Percentiles rank a stretch among this genome's conserved stretches.
phyloP scores from a whole-genome alignment of 2,797 vertebrate species.

The Phataginus tetradactyla region DNA sequence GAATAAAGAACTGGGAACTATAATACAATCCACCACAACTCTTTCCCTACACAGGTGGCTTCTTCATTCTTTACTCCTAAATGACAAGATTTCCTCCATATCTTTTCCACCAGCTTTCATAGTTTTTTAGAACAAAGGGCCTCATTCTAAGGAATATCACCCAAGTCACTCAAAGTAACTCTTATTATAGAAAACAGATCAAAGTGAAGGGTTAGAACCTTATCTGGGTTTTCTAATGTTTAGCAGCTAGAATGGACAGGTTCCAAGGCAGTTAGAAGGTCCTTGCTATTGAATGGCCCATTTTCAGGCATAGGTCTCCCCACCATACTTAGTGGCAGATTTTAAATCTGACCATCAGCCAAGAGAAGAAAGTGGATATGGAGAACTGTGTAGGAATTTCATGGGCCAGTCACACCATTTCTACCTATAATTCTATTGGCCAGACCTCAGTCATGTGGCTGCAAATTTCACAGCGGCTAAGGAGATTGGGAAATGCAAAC shows the following conservation, averaged over 20 bases:
- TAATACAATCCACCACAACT: neutral
- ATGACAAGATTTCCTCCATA: neutral
- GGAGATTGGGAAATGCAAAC: neutral
- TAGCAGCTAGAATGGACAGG: neutral
- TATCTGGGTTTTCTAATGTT: neutral
- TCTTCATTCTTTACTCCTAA: neutral
- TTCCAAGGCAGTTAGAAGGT: neutral
- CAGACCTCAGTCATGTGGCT: neutral
- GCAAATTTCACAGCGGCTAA: neutral
- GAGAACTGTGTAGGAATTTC: neutral
- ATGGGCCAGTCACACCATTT: neutral
- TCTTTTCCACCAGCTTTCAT: neutral
- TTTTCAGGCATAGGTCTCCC: neutral
- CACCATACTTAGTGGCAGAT: neutral
- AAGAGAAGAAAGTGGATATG: neutral
- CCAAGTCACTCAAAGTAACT: constrained; percentile 16
- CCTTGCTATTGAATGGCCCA: neutral
- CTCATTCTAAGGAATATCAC: neutral
- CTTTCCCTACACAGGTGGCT: neutral
- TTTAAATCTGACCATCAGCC: neutral
- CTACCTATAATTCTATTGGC: neutral
- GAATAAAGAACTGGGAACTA: neutral
- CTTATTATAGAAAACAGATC: constrained; percentile 38
- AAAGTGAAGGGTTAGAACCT: neutral
- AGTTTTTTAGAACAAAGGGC: neutral